Evolutionary conservation across 2,113 vertebrate species (phyloP).

Genomic region (Psittacus erithacus): DNA sequence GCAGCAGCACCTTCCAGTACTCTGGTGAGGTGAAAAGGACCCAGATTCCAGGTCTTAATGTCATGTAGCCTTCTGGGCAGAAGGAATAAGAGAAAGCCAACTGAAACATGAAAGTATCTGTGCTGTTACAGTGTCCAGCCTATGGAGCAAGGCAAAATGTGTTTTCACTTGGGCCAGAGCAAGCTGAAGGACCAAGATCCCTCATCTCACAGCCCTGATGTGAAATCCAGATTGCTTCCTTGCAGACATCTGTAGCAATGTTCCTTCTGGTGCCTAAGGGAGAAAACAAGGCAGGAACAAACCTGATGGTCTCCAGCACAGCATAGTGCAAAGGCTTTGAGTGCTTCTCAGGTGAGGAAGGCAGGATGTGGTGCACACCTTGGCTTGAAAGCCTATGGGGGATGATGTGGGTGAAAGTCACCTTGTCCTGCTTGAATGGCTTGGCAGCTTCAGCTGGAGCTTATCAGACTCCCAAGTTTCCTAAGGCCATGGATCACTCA

Average conservation of each 20-base stretch:
- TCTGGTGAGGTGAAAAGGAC: neutral
- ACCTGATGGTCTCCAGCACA: neutral
- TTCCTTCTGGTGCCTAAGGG: neutral
- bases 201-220: accelerated
- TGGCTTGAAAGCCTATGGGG: neutral
- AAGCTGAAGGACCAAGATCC: neutral
- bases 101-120: neutral
- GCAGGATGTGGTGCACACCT: neutral
- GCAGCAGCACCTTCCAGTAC: neutral
- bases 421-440: neutral
- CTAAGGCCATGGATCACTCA: neutral
- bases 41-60: neutral
- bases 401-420: neutral
- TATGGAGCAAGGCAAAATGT: neutral
- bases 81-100: neutral
- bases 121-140: neutral
- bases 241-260: neutral
- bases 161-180: neutral
- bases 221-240: neutral
- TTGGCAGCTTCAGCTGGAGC: neutral
- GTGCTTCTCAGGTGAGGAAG: neutral
- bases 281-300: neutral
- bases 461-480: neutral
- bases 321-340: accelerated
- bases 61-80: neutral